A percentile compares a stretch with the other conserved stretches of the same genome.
Evolutionary conservation across 2,888 invertebrate species (phyloP).

Genomic region (Asteroscopus sphinx): DNA sequence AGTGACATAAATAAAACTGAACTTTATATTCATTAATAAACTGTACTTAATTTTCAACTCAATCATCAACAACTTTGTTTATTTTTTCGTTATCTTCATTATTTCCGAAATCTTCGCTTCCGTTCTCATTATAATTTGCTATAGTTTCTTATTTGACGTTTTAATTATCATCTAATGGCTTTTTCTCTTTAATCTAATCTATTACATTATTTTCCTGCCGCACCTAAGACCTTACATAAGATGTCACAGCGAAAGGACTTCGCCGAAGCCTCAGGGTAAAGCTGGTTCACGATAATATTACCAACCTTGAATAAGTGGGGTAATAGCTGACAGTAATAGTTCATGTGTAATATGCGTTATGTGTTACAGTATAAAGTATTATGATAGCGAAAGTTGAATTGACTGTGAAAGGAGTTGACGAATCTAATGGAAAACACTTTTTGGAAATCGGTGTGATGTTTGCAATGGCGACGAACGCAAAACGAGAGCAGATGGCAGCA

Average conservation of each 20-base stretch:
- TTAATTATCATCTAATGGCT: not conserved
- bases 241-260: conserved; percentile 50
- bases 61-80: not conserved
- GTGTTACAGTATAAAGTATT: conserved; percentile 18
- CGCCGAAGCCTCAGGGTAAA: conserved; percentile 45
- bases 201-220: conserved; percentile 33
- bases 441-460: no score
- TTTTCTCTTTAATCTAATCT: conserved; percentile 9
- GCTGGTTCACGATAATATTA: conserved; percentile 46
- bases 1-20: conserved; percentile 7
- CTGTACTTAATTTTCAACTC: conserved; percentile 1
- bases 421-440: not conserved
- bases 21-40: not conserved
- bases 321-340: conserved; percentile 49
- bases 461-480: no score
- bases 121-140: conserved; percentile 3
- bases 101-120: conserved; percentile 5
- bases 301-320: conserved; percentile 60
- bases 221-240: conserved; percentile 41
- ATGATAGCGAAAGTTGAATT: conserved; percentile 18
- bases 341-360: conserved; percentile 36
- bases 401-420: not conserved
- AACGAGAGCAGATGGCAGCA: no score
- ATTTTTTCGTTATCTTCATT: conserved; percentile 3
- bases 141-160: not conserved